Evolutionary conservation across 2,113 vertebrate genomes (phyloP), one percentile per base, ranked within the genome.

Genomic region (Sebastes schlegelii): DNA sequence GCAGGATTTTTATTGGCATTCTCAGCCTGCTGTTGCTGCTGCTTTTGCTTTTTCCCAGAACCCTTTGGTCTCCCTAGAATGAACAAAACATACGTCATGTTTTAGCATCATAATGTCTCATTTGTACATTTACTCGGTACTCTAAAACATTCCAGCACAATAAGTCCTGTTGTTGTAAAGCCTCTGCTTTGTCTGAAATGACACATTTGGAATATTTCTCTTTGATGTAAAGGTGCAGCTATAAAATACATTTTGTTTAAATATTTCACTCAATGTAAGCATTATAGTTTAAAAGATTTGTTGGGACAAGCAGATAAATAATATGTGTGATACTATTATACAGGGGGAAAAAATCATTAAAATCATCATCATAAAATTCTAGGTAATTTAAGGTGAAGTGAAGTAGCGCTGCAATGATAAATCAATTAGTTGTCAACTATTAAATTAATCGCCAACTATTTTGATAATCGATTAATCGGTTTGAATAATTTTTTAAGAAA

Each of bases 41-140:
- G 90, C 70, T 93, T 94, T 79, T 94, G 94, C 73, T 97, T 97
- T 90, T 96, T 87, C 14, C 96, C 96, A 14, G 97, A 95, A 62
- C 95, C 95, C 70, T 95, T 95, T 54, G 95, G 95, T 89, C 95
- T 91, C 83, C 95, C 95, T 96, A 76, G 40, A 83, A 83, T 66
- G 7, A 84, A 82, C 21, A 45, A 84, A 69, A 85, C 4, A 71
- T 1, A 43, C 57, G 16, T 45, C 7, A 51, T 69, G 11, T 52
- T 74, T 77, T 49, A 74, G 19, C 8, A 77, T 34, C 34, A 34
- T 34, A 4, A 40, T 65, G 26, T 42, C n/a, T 69, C 1, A 62
- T 57, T 64, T 68, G 60, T 48, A n/a, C n/a, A 55, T 52, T 49
- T 21, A 69, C 62, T 68, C 8, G 19, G 6, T 12, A 42, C 4